Base-by-base conservation (phyloP, 2,888 invertebrate genomes). In the Cantharis flavilabris region DNA sequence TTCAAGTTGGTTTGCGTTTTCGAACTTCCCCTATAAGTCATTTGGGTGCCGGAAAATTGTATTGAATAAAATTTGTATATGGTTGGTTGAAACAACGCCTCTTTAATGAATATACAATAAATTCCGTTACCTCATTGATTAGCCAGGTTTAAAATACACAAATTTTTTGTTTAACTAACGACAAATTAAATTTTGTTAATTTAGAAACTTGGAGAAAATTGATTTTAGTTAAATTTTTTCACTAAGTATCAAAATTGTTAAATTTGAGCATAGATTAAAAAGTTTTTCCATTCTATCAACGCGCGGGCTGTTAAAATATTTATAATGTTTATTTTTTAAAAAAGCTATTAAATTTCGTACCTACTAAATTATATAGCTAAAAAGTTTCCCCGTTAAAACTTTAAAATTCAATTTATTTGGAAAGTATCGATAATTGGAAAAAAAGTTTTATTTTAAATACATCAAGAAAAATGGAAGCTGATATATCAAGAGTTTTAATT, bases 401-500 rank as follows among this genome's bases (percentile, higher is more conserved):
- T 77, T 71, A 77, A 78, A 78, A 75, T 71, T 75, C 75, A 78
- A 78, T 78, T 70, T 62, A 70, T 69, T 70, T 64, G 11, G 26
- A 14, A 18, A 28, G 62, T 76, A 72, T 72, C 49, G 70, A 63
- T 69, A 76, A 78, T 76, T 76, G 73, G 69, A 64, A 65, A 70
- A 23, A 73, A 76, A 76, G 63, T 73, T 73, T 76, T 76, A 76
- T 76, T 30, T 79, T 73, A 72, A 79, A 79, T 76, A 76, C 71
- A 72, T 62, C 71, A 74, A 76, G 76, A 76, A 79, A 79, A 72
- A 77, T 75, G 69, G 73, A 67, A 62, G 77, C 72, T 71, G 73
- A 75, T 75, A 76, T 75, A 77, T 77, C 75, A 75, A 76, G 72
- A 72, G 70, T 77, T 79, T 79, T 79, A 79, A 77, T 79, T 77